phyloP scores from a whole-genome alignment of 2,888 invertebrate species.

The Archaeoteleia sp. region DNA sequence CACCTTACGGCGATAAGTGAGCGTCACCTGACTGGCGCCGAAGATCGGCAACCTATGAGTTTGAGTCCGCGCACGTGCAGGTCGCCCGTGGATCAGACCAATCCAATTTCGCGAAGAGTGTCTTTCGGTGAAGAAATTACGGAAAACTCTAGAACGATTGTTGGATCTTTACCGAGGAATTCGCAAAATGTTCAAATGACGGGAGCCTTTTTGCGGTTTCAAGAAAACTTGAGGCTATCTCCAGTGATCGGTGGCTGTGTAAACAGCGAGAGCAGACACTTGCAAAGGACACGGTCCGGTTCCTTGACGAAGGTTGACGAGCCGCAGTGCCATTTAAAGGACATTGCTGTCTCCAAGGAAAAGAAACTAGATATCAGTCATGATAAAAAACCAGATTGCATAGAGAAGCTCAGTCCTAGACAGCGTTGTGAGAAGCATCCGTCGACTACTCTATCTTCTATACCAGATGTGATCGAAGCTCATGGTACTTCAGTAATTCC shows the following conservation, averaged over 20 bases:
- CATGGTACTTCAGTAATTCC: slow-evolving; percentile 54
- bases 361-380: slow-evolving; percentile 8
- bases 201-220: not conserved
- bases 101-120: slow-evolving; percentile 17
- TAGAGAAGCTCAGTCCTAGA: slow-evolving; percentile 58
- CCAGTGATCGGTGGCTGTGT: slow-evolving; percentile 22
- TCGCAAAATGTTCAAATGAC: slow-evolving; percentile 5
- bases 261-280: slow-evolving; percentile 14
- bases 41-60: slow-evolving; percentile 42
- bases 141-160: slow-evolving; percentile 1
- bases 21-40: slow-evolving; percentile 59
- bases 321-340: slow-evolving; percentile 36
- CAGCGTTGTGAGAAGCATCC: slow-evolving; percentile 52
- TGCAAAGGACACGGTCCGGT: slow-evolving; percentile 1
- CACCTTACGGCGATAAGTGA: slow-evolving; percentile 48
- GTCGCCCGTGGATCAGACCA: slow-evolving; percentile 34
- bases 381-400: slow-evolving; percentile 57
- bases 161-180: slow-evolving; percentile 7
- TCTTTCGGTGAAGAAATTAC: slow-evolving; percentile 21
- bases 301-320: slow-evolving; percentile 42
- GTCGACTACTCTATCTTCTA: slow-evolving; percentile 57
- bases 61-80: slow-evolving; percentile 42
- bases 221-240: slow-evolving; percentile 28
- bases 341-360: slow-evolving; percentile 12
- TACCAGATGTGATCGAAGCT: slow-evolving; percentile 67